Conservation (phyloP, 2,797 vertebrate species). For the Rhinichthys osculus region DNA sequence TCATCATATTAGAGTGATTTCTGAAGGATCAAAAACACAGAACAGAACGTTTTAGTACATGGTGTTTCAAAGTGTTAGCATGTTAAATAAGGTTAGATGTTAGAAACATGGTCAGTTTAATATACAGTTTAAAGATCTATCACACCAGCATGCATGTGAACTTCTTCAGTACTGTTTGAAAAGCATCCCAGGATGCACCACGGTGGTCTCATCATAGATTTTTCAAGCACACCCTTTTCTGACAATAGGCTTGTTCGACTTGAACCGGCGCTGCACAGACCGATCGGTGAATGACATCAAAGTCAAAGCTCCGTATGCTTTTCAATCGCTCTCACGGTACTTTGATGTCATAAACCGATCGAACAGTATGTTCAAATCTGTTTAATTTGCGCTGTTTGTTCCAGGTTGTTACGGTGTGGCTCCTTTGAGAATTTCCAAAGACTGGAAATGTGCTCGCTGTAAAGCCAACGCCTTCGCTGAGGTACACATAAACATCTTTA, state of each 20-base stretch:
- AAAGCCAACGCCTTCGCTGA: conserved; percentile 86
- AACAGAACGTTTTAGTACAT: too few species aligned
- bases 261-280: too few species aligned
- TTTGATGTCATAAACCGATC: too few species aligned
- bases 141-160: not conserved
- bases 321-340: too few species aligned
- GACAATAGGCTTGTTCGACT: too few species aligned
- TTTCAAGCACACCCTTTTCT: too few species aligned
- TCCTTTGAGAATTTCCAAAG: conserved; percentile 83
- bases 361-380: not conserved
- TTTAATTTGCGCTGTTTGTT: conserved; percentile 35
- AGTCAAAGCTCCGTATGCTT: too few species aligned
- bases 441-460: conserved; percentile 94
- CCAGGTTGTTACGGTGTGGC: conserved; percentile 93
- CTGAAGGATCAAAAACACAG: not conserved
- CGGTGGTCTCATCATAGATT: not conserved
- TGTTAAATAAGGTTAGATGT: too few species aligned
- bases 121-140: too few species aligned
- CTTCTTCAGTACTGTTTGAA: not conserved
- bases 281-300: too few species aligned
- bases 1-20: not conserved
- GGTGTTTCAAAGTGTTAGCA: too few species aligned
- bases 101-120: too few species aligned
- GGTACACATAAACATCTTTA: conserved; percentile 69
- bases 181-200: not conserved